A percentile compares a stretch with the other conserved stretches of the same genome.
phyloP scores from a whole-genome alignment of 2,797 vertebrate species.

The Urophycis tenuis region DNA sequence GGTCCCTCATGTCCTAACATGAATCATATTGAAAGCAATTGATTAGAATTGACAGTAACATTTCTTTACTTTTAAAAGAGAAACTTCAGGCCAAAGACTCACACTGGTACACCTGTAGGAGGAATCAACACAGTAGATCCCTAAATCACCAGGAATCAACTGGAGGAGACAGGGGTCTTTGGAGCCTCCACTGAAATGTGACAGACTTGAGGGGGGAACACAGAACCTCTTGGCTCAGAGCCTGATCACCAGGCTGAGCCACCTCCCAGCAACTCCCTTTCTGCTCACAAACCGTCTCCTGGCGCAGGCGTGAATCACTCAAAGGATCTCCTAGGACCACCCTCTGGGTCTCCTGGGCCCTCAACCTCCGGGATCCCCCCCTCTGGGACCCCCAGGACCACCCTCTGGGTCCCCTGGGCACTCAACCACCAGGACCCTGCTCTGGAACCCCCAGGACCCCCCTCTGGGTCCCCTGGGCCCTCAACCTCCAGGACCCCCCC shows the following conservation, averaged over 20 bases:
- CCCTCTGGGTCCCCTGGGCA: not conserved
- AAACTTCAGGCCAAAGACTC: not conserved
- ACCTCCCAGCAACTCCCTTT: not conserved
- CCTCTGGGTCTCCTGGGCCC: not conserved
- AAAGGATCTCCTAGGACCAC: no score
- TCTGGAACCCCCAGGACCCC: no score
- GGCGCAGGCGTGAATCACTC: not conserved
- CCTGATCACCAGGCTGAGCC: no score
- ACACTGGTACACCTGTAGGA: not conserved
- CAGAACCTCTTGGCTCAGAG: no score
- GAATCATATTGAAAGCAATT: not conserved
- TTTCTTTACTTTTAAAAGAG: not conserved
- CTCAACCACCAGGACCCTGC: constrained; percentile 49
- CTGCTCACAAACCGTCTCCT: not conserved
- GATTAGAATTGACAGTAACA: not conserved
- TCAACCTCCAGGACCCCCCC: constrained; percentile 87
- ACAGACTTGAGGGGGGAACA: no score
- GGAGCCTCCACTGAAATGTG: no score
- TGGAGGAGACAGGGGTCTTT: no score
- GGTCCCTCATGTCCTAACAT: not conserved
- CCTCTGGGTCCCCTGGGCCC: not conserved
- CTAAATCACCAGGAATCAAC: not conserved
- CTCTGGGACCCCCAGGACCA: no score
- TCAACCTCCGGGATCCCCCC: constrained; percentile 48
- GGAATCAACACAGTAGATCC: not conserved